Conservation (phyloP, 2,797 vertebrate genomes). For the Hypotaenidia philippensis region DNA sequence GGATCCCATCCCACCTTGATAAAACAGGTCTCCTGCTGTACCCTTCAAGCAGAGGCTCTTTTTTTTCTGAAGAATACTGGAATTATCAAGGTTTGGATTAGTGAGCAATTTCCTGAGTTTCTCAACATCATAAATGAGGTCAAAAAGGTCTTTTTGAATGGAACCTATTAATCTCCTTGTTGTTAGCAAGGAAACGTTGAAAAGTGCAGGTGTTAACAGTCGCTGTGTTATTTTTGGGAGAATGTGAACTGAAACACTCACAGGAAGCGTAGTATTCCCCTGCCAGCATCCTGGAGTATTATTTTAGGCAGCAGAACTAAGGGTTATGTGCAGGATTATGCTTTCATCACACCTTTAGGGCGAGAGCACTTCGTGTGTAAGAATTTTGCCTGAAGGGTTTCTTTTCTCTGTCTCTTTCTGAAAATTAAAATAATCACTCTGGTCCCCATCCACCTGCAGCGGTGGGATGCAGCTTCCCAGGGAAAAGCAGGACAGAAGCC, state of each 20-base stretch:
- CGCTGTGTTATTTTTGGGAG: conserved; percentile 92
- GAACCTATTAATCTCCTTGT: conserved; percentile 83
- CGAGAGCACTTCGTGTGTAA: conserved; percentile 61
- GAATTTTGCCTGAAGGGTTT: conserved; percentile 62
- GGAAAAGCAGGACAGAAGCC: neutral
- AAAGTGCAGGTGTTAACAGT: conserved; percentile 91
- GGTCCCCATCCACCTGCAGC: neutral
- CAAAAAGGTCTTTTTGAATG: conserved; percentile 79
- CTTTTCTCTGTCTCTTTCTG: conserved; percentile 14
- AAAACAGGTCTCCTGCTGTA: neutral
- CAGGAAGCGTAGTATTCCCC: conserved; percentile 89
- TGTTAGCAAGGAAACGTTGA: conserved; percentile 80
- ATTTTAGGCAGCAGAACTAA: conserved; percentile 86
- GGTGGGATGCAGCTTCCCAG: accelerated
- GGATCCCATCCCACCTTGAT: neutral
- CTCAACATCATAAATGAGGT: conserved; percentile 80
- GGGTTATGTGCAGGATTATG: conserved; percentile 75
- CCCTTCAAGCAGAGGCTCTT: neutral
- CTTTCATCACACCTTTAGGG: conserved; percentile 82
- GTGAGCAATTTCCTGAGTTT: conserved; percentile 80
- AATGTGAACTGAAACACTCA: conserved; percentile 87
- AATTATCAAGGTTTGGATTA: conserved; percentile 80
- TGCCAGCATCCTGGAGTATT: conserved; percentile 86
- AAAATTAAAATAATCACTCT: conserved; percentile 2
- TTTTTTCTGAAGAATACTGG: conserved; percentile 36